These are phyloP conservation scores for Parambassis ranga DNA, from an alignment of 2,797 vertebrate genomes.

Conservation along the genomic window DNA sequence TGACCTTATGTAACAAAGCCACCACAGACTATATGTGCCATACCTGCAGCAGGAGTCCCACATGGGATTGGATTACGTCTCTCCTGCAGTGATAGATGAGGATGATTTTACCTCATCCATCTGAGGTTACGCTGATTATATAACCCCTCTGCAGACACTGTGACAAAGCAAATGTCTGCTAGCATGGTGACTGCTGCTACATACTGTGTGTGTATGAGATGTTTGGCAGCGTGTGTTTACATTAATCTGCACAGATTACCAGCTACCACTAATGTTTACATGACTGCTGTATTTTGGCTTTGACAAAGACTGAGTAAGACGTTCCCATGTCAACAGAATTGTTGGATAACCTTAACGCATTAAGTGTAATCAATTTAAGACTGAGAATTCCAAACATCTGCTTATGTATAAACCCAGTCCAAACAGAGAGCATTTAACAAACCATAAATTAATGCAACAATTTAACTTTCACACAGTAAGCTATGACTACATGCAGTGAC, in stretches of 20 bases:
- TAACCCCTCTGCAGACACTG: constrained; percentile 39
- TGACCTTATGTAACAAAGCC: constrained; percentile 28
- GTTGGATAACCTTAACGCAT: background rate
- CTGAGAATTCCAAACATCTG: background rate
- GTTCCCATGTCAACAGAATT: background rate
- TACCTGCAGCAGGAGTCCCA: constrained; percentile 2
- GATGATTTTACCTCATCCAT: constrained; percentile 25
- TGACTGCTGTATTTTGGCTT: background rate
- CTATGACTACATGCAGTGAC: no score
- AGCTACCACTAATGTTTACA: constrained; percentile 5
- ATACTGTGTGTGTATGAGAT: background rate
- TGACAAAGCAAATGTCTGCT: constrained; percentile 1
- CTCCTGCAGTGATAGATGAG: constrained; percentile 12
- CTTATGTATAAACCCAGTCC: background rate
- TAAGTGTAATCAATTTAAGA: background rate
- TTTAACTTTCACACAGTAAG: no score
- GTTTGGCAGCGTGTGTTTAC: background rate
- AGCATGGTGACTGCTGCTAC: background rate
- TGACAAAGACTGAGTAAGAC: background rate
- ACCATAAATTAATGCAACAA: background rate
- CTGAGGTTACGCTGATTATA: constrained; percentile 49
- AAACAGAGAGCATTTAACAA: background rate
- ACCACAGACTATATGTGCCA: constrained; percentile 9
- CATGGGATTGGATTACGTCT: constrained; percentile 12
- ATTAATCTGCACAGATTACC: background rate